Evolutionary conservation across 2,888 invertebrate species (phyloP), one percentile per base, ranked within the genome.

Genomic region (Toxonevra muliebris): DNA sequence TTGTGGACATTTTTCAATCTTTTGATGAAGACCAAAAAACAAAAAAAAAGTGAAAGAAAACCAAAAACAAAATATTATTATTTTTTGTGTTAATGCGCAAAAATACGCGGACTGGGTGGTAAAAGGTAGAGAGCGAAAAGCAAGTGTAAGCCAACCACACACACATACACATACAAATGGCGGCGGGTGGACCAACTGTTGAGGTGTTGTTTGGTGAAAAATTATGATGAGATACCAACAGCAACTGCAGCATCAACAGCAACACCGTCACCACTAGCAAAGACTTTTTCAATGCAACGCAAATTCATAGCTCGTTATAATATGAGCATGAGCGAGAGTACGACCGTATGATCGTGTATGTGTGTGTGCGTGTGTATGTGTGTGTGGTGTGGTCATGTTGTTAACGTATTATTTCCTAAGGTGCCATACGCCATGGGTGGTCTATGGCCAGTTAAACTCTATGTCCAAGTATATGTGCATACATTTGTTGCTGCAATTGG

Each of bases 1-100:
- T 82, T 79, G 81, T 79, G 81, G 82, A 81, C 83, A 83, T 83
- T 82, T 83, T 84, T 83, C 84, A 83, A 82, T 81, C 83, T 81
- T 83, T 84, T 83, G 82, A 82, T 76, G 80, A 80, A 78, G 82
- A 77, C 79, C 80, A 82, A 79, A 41, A 65, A 65, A 58, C 52
- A 65, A 52, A 41, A 30, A 42, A 52, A 53, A 65, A 65, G 20
- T 43, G 45, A 61, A 12, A 53, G 11, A 53, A 17, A 79, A 77
- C 8, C 15, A 53, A 66, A 65, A 69, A 71, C 72, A 71, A 68
- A 73, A 75, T 30, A 74, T 73, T 80, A 81, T 82, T 79, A 81
- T 80, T 77, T 76, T 76, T 78, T 80, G 80, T 80, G 82, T 81
- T 81, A 81, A 81, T 82, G 77, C 82, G 79, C 75, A 79, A 76